phyloP scores from a whole-genome alignment of 1,140 invertebrate genomes.

The Drosophila pachea region DNA sequence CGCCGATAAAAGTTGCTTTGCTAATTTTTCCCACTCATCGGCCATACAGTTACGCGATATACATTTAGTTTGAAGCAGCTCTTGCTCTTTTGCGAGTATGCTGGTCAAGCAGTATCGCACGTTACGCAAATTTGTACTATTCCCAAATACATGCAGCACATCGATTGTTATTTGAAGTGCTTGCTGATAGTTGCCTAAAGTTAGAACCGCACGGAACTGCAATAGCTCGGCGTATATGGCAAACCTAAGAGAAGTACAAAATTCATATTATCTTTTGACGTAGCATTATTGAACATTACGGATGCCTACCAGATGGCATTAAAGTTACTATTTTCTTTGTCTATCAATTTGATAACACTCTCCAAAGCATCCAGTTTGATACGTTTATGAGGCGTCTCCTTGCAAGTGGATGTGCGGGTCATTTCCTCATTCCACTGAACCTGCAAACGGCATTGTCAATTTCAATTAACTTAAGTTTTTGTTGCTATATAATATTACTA shows the following conservation, averaged over 20 bases:
- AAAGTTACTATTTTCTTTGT: slow-evolving; percentile 36
- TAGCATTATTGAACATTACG: not conserved
- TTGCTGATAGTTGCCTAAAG: slow-evolving; percentile 52
- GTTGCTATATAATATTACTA: slow-evolving; percentile 32
- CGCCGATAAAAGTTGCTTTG: slow-evolving; percentile 54
- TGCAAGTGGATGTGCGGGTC: not conserved
- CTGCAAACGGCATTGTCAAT: slow-evolving; percentile 18
- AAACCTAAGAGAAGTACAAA: slow-evolving; percentile 35
- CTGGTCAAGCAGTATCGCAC: slow-evolving; percentile 43
- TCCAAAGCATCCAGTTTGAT: slow-evolving; percentile 45
- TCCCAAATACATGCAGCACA: slow-evolving; percentile 54
- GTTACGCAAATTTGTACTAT: slow-evolving; percentile 48
- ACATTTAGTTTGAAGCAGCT: slow-evolving; percentile 12
- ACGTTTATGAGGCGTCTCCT: slow-evolving; percentile 47
- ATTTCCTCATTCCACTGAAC: slow-evolving; percentile 48
- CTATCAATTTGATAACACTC: slow-evolving; percentile 51
- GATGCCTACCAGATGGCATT: slow-evolving; percentile 58
- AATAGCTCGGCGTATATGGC: slow-evolving; percentile 61
- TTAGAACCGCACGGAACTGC: slow-evolving; percentile 46
- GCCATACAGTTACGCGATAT: slow-evolving; percentile 28
- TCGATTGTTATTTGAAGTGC: slow-evolving; percentile 31
- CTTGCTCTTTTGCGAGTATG: slow-evolving; percentile 44
- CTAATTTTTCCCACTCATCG: slow-evolving; percentile 52
- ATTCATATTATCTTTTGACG: not conserved
- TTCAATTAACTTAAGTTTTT: not conserved